Percentiles rank a stretch among this genome's conserved stretches.
Conservation (phyloP, 2,113 vertebrate genomes). For the Oryzias woworae region DNA sequence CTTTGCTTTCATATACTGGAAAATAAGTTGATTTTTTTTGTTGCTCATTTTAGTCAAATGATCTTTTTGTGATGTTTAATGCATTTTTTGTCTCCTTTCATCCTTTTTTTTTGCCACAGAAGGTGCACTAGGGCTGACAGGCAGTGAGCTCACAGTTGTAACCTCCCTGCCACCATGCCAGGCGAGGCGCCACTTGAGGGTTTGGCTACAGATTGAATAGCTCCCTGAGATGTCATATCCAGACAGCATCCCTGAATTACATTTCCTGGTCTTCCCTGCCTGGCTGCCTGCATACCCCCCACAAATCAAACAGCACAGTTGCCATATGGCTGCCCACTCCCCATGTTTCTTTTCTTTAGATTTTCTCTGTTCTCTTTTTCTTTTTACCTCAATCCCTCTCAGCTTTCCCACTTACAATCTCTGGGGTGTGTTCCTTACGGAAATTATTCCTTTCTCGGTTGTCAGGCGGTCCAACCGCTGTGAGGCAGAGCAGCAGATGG, state of each 20-base stretch:
- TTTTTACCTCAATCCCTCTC: conserved; percentile 3
- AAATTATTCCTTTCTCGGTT: conserved; percentile 47
- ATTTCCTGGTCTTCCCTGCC: conserved; percentile 72
- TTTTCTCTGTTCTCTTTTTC: conserved; percentile 2
- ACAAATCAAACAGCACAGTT: conserved; percentile 56
- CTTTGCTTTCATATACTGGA: conserved; percentile 33
- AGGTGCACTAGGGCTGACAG: conserved; percentile 66
- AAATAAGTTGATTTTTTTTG: conserved; percentile 40
- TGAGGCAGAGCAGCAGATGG: conserved; percentile 65
- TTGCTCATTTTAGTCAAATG: conserved; percentile 15
- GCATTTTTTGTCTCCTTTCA: neutral
- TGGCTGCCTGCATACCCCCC: conserved; percentile 58
- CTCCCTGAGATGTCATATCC: conserved; percentile 75
- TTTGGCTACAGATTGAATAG: conserved; percentile 74
- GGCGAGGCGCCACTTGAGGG: conserved; percentile 69
- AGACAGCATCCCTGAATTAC: conserved; percentile 72
- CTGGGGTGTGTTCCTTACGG: conserved; percentile 50
- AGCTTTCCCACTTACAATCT: conserved; percentile 26
- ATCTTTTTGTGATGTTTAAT: conserved; percentile 29
- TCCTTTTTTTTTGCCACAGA: conserved; percentile 22
- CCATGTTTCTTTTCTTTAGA: conserved; percentile 3
- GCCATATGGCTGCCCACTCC: conserved; percentile 44
- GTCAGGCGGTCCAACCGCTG: conserved; percentile 47
- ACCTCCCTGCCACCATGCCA: conserved; percentile 71
- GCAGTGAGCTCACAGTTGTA: conserved; percentile 72